phyloP scores from a whole-genome alignment of 2,113 vertebrate genomes.

The Nothocercus julius region DNA sequence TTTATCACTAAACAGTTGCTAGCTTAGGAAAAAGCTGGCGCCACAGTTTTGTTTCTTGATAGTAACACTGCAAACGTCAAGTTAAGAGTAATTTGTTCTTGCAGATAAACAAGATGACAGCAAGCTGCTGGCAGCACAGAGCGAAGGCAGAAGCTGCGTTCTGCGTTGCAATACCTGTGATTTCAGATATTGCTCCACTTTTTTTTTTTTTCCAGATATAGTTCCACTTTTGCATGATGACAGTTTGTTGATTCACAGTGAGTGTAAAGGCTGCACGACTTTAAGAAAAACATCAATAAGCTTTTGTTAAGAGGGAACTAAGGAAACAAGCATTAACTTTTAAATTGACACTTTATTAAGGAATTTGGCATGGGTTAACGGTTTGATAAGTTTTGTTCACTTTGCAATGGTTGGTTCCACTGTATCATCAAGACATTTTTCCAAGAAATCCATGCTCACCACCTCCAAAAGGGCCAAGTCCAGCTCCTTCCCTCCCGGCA shows the following conservation, averaged over 20 bases:
- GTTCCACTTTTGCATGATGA: neutral
- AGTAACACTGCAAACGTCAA: neutral
- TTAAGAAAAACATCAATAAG: neutral
- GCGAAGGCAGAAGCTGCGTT: neutral
- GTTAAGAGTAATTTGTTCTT: neutral
- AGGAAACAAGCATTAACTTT: neutral
- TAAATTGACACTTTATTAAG: neutral
- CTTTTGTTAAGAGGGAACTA: conserved; percentile 13
- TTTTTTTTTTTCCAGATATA: neutral
- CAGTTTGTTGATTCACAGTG: conserved; percentile 21
- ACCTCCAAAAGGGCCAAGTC: neutral
- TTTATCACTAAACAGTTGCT: neutral
- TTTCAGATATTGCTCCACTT: neutral
- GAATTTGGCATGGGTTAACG: neutral
- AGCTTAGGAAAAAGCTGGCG: neutral
- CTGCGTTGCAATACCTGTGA: neutral
- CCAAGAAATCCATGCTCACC: neutral
- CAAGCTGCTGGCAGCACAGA: neutral
- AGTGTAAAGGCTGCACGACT: neutral
- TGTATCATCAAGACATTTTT: neutral
- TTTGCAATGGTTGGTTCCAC: neutral
- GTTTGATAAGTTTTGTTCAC: neutral
- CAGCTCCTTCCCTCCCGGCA: neutral
- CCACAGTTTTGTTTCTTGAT: neutral
- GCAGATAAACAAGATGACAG: neutral